A percentile compares a stretch with the other conserved stretches of the same genome.
Evolutionary conservation across 1,140 invertebrate species (phyloP).

Genomic region (Scaptomyza graminum): DNA sequence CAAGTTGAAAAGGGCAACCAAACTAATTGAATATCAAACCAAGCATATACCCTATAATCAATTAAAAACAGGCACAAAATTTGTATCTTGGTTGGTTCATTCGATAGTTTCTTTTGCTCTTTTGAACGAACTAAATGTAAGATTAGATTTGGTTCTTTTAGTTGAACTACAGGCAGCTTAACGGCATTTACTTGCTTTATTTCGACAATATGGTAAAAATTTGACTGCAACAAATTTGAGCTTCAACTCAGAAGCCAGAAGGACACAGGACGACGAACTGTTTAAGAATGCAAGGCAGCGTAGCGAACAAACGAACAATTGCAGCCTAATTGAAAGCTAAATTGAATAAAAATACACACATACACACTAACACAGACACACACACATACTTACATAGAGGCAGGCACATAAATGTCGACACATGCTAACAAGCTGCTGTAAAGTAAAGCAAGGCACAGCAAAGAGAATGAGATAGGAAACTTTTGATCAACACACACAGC

Average conservation of each 20-base stretch:
- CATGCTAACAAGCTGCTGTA: constrained; percentile 68
- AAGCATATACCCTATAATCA: constrained; percentile 23
- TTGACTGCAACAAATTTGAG: too few relatives aligned
- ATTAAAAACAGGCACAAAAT: too few relatives aligned
- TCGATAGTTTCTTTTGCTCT: too few relatives aligned
- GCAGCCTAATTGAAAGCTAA: constrained; percentile 82
- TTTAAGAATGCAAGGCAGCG: constrained; percentile 72
- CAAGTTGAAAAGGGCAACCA: constrained; percentile 1
- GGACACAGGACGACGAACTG: constrained; percentile 30
- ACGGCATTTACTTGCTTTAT: constrained; percentile 30
- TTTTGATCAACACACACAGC: constrained; percentile 59
- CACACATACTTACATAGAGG: too few relatives aligned
- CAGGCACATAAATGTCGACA: constrained; percentile 33
- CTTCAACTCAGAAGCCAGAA: constrained; percentile 1
- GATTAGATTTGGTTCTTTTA: too few relatives aligned
- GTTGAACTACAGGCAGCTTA: constrained; percentile 18
- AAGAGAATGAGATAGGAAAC: constrained; percentile 32
- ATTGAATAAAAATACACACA: constrained; percentile 72
- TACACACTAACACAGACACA: constrained; percentile 36
- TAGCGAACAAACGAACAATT: constrained; percentile 73
- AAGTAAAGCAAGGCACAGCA: constrained; percentile 30
- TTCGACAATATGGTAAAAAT: constrained; percentile 20
- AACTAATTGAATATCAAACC: constrained; percentile 1
- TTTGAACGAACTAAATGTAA: too few relatives aligned
- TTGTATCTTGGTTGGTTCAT: too few relatives aligned